Base-by-base conservation (phyloP, 2,113 vertebrate genomes). In the Nerophis lumbriciformis region DNA sequence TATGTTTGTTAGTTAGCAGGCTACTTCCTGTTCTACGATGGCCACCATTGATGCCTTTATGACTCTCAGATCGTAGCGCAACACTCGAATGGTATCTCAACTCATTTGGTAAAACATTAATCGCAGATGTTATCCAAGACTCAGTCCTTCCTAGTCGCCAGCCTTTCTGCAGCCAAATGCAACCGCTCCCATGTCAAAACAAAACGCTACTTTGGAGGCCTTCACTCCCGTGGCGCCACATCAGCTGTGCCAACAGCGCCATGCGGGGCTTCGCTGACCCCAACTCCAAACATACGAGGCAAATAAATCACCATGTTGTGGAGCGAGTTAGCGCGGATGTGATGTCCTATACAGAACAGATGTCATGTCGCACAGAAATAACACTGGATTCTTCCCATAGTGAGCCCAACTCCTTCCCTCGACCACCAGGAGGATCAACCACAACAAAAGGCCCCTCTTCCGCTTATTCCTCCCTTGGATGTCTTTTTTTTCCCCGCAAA, bases 361-460 rank as follows among this genome's bases (percentile, higher is more conserved):
- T 87, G 83, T 85, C 59, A 58, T 64, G 15, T 66, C 65, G 48
- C 45, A 66, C 78, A 72, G 66, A 65, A 81, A 83, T 68, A 83
- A 75, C 79, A 80, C 16, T 28, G 50, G 56, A 59, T 71, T 62
- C 67, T 21, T 65, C 63, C 15, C 60, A 42, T 19, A 42, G 49
- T 45, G 57, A 78, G 76, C 69, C 39, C 54, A 70, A 73, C 80
- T 81, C 82, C 82, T 81, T 82, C 82, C 85, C 79, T 77, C 77
- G 75, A 75, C 62, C 75, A 62, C 69, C 81, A 72, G 80, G 72
- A 80, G 77, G 69, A 75, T 61, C 66, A 55, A 72, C 77, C 72
- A 78, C 82, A 81, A 85, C 79, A 83, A 86, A 86, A 83, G 79
- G 38, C 36, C 51, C 55, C 48, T 12, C 42, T 77, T 78, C 78